phyloP scores from a whole-genome alignment of 2,113 vertebrate genomes.

The Zosterops lateralis region DNA sequence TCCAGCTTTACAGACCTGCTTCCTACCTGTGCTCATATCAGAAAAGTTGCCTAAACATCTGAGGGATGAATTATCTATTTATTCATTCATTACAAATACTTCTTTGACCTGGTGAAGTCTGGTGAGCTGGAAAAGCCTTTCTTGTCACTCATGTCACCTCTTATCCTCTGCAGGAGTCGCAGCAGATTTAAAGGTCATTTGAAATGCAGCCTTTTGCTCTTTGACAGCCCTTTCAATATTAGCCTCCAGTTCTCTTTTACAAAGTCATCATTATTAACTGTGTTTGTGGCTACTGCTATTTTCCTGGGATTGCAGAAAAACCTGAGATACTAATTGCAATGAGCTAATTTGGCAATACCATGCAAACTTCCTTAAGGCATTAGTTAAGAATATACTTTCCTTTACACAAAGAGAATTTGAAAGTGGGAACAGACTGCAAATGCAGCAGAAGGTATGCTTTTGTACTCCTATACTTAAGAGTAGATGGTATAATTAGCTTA shows the following conservation, averaged over 20 bases:
- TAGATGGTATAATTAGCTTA: conserved; percentile 61
- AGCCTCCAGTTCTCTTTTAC: conserved; percentile 56
- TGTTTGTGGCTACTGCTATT: neutral
- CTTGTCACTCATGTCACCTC: conserved; percentile 36
- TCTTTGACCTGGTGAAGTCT: neutral
- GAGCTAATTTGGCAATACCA: conserved; percentile 51
- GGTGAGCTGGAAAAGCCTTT: conserved; percentile 23
- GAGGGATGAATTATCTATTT: conserved; percentile 36
- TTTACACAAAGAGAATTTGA: conserved; percentile 57
- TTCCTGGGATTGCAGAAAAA: conserved; percentile 50
- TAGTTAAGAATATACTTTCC: conserved; percentile 60
- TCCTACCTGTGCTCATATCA: neutral
- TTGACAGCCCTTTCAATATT: conserved; percentile 30
- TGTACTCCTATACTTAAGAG: conserved; percentile 40
- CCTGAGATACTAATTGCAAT: conserved; percentile 57
- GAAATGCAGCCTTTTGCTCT: conserved; percentile 59
- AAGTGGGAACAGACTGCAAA: conserved; percentile 37
- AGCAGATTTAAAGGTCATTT: conserved; percentile 61
- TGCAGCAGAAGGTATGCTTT: conserved; percentile 53
- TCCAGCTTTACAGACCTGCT: neutral
- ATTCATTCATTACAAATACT: conserved; percentile 45
- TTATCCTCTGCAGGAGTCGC: neutral
- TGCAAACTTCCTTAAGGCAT: conserved; percentile 63
- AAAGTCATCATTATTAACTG: conserved; percentile 55
- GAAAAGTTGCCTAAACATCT: neutral